These are phyloP conservation scores for Poeciliopsis retropinna DNA, from an alignment of 2,113 vertebrate species.

Conservation along the genomic window DNA sequence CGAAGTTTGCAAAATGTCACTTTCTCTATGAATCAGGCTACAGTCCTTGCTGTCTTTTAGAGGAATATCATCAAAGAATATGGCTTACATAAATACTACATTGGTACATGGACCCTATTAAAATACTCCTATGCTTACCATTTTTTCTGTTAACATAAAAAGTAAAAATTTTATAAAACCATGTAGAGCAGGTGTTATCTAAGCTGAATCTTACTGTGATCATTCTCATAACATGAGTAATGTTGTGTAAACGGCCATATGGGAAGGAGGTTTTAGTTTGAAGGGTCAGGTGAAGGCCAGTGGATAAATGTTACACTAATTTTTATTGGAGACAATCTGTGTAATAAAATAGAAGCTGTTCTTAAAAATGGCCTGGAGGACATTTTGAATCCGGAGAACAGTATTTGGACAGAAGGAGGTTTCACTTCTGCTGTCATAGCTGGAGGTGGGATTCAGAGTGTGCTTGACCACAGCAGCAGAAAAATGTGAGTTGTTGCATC, in stretches of 20 bases:
- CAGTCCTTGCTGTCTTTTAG: too few relatives aligned
- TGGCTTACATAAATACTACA: background rate
- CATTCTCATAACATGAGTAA: background rate
- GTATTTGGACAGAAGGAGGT: background rate
- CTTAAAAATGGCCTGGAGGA: background rate
- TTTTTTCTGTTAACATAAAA: background rate
- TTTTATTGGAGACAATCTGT: background rate
- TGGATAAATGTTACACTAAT: background rate
- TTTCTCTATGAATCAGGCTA: too few relatives aligned
- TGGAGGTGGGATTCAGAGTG: background rate
- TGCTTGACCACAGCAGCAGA: background rate
- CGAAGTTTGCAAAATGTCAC: too few relatives aligned
- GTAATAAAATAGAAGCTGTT: background rate
- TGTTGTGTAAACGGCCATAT: background rate
- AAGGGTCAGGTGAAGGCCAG: background rate
- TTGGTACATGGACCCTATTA: background rate
- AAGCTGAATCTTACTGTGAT: background rate
- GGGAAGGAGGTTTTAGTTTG: background rate
- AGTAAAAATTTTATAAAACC: background rate
- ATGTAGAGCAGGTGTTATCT: background rate
- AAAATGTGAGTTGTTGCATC: background rate
- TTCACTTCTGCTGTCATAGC: background rate
- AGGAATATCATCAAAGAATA: too few relatives aligned
- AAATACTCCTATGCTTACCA: too few relatives aligned
- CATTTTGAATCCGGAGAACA: background rate